Percentiles rank a stretch among this genome's conserved stretches.
These are phyloP conservation scores for Lepidochitona cinerea DNA, from an alignment of 2,888 invertebrate species.

Conservation along the genomic window DNA sequence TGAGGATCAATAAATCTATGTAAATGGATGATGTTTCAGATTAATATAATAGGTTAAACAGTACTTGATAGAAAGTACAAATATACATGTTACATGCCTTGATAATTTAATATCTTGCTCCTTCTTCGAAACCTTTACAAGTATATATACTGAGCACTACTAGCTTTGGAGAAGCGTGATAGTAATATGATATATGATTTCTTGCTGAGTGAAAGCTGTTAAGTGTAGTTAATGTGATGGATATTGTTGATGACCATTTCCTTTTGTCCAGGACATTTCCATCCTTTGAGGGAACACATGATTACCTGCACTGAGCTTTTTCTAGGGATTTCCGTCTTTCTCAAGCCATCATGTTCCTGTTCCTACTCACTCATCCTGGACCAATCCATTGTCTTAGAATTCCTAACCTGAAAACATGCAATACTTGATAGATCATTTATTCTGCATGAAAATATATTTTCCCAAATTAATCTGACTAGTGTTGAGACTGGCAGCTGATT, in stretches of 20 bases:
- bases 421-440: not conserved
- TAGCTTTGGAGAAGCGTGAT: too few species aligned
- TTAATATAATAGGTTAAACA: too few species aligned
- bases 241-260: not conserved
- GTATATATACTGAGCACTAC: too few species aligned
- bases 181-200: too few species aligned
- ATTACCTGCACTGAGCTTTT: not conserved
- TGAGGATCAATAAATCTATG: too few species aligned
- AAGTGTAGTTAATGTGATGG: not conserved
- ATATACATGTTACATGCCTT: too few species aligned
- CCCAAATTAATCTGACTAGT: not conserved
- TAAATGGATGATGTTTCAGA: too few species aligned
- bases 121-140: too few species aligned
- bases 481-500: not conserved
- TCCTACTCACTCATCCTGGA: not conserved
- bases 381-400: not conserved
- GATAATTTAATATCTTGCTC: too few species aligned
- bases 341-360: too few species aligned
- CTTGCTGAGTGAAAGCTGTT: too few species aligned
- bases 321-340: not conserved
- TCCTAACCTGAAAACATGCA: not conserved
- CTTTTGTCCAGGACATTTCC: not conserved
- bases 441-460: constrained; percentile 3
- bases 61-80: too few species aligned
- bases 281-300: not conserved